phyloP scores from a whole-genome alignment of 2,888 invertebrate genomes.

The Tuta absoluta region DNA sequence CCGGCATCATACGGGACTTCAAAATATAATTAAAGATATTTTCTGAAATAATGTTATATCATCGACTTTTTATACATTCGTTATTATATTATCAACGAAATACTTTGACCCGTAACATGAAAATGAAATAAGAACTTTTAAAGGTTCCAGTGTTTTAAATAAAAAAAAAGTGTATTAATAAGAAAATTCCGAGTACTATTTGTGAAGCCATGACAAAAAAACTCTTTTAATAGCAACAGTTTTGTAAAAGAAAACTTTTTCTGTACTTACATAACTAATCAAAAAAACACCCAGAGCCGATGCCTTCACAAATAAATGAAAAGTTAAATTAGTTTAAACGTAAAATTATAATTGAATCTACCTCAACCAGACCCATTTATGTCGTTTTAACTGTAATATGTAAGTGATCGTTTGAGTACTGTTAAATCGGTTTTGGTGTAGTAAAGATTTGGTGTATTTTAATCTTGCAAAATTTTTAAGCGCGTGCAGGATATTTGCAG shows the following conservation, averaged over 20 bases:
- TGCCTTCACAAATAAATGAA: constrained; percentile 3
- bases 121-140: neutral
- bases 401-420: constrained; percentile 80
- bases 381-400: constrained; percentile 52
- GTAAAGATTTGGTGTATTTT: neutral
- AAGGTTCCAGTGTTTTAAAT: neutral
- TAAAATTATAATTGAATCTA: constrained; percentile 69
- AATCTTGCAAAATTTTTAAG: neutral
- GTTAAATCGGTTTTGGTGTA: constrained; percentile 41
- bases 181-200: neutral
- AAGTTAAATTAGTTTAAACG: constrained; percentile 15
- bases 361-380: constrained; percentile 80
- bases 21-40: no score
- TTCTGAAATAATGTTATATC: neutral
- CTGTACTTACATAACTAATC: neutral
- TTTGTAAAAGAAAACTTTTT: neutral
- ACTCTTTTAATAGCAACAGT: neutral
- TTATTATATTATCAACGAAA: no score
- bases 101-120: no score
- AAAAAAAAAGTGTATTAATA: no score
- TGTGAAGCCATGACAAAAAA: neutral
- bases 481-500: no score
- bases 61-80: neutral
- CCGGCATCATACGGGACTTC: no score
- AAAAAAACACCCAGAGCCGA: neutral